Evolutionary conservation across 1,140 invertebrate species (phyloP).

Genomic region (Lordiphosa mommai): DNA sequence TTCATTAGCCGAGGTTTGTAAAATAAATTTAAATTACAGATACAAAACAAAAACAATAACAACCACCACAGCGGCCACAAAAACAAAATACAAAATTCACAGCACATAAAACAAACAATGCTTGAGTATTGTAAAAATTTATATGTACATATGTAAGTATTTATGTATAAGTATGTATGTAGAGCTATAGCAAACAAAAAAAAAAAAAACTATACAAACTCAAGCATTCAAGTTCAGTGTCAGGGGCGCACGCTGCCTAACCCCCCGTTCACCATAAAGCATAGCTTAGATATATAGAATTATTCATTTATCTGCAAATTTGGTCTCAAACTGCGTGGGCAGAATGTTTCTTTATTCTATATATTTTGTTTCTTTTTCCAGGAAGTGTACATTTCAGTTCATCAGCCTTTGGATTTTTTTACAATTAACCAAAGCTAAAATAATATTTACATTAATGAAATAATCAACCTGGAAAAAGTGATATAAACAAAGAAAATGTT

Average conservation of each 20-base stretch:
- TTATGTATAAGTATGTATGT: constrained; percentile 5
- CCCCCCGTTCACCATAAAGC: background rate
- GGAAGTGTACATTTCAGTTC: background rate
- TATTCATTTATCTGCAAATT: no score
- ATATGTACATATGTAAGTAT: background rate
- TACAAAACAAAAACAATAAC: constrained; percentile 20
- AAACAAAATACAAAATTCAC: constrained; percentile 18
- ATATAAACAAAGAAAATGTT: no score
- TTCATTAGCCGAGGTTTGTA: constrained; percentile 44
- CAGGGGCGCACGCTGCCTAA: constrained; percentile 25
- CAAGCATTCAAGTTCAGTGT: constrained; percentile 55
- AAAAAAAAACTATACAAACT: constrained; percentile 36
- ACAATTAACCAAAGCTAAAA: background rate
- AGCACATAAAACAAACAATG: constrained; percentile 2
- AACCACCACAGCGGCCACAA: no score
- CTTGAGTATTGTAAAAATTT: constrained; percentile 17
- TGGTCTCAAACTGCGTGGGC: no score
- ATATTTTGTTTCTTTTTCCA: background rate
- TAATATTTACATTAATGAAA: no score
- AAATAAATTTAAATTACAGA: constrained; percentile 50
- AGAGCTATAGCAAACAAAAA: constrained; percentile 23
- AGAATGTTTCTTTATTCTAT: background rate
- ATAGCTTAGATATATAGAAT: background rate
- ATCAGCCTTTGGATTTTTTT: background rate
- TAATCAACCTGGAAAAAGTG: no score